Conservation (phyloP, 2,888 invertebrate species). For the Cyaniris semiargus region DNA sequence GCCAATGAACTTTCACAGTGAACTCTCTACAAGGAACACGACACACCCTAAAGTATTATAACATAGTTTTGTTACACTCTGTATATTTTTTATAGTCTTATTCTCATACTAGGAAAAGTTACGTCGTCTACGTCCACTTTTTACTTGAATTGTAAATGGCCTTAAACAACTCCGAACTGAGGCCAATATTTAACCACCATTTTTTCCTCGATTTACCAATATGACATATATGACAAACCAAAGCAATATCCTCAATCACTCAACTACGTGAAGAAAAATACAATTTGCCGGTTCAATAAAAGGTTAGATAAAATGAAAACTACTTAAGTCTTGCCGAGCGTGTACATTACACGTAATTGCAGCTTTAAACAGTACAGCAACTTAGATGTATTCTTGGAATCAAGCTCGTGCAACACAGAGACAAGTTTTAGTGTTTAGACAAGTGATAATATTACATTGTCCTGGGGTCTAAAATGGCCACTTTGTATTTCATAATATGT, state of each 20-base stretch:
- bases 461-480: neutral
- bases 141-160: too few relatives aligned
- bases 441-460: neutral
- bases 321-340: constrained; percentile 9
- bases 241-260: neutral
- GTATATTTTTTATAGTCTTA: too few relatives aligned
- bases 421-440: neutral
- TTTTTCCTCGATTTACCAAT: too few relatives aligned
- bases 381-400: neutral
- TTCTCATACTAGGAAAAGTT: too few relatives aligned
- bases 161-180: neutral
- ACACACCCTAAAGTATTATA: too few relatives aligned
- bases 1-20: too few relatives aligned
- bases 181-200: neutral
- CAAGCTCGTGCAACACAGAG: neutral
- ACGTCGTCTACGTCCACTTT: too few relatives aligned
- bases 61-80: too few relatives aligned
- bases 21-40: too few relatives aligned
- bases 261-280: neutral
- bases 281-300: neutral
- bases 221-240: neutral
- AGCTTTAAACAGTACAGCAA: neutral
- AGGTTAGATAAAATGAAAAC: constrained; percentile 3
- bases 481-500: too few relatives aligned
- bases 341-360: neutral